phyloP scores from a whole-genome alignment of 2,888 invertebrate genomes.

The Lasius fuliginosus region DNA sequence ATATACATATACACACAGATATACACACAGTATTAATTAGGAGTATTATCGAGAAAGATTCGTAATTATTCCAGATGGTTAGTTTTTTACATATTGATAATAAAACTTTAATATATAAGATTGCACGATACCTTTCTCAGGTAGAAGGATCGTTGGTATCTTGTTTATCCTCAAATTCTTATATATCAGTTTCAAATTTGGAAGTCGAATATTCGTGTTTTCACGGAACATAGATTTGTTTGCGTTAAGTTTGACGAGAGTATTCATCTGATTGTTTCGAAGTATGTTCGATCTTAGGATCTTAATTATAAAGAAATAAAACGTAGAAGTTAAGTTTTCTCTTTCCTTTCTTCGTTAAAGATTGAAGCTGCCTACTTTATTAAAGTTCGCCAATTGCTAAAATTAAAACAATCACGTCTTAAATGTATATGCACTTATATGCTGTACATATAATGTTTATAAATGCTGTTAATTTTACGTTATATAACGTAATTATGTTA shows the following conservation, averaged over 20 bases:
- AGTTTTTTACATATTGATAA: conserved; percentile 36
- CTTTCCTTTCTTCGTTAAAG: not conserved
- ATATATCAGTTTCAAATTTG: conserved; percentile 1
- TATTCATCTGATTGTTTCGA: conserved; percentile 11
- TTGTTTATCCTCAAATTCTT: conserved; percentile 11
- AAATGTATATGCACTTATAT: not conserved
- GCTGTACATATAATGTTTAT: conserved; percentile 2
- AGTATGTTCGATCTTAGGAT: not conserved
- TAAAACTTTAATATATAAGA: conserved; percentile 46
- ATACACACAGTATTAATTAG: conserved; percentile 31
- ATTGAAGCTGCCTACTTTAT: not conserved
- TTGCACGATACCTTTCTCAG: conserved; percentile 9
- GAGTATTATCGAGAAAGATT: conserved; percentile 1
- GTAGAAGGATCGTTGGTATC: not conserved
- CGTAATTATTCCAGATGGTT: conserved; percentile 30
- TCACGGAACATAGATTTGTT: not conserved
- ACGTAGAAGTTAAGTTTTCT: not conserved
- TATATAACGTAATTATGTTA: not conserved
- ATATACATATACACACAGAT: too few relatives aligned
- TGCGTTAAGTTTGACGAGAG: conserved; percentile 29
- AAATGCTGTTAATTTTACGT: conserved; percentile 38
- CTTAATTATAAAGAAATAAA: not conserved
- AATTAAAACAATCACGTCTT: conserved; percentile 18
- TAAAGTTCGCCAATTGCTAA: conserved; percentile 17
- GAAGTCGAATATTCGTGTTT: not conserved